A percentile compares a stretch with the other conserved stretches of the same genome.
phyloP scores from a whole-genome alignment of 2,797 vertebrate genomes.

The Gambelia wislizenii region DNA sequence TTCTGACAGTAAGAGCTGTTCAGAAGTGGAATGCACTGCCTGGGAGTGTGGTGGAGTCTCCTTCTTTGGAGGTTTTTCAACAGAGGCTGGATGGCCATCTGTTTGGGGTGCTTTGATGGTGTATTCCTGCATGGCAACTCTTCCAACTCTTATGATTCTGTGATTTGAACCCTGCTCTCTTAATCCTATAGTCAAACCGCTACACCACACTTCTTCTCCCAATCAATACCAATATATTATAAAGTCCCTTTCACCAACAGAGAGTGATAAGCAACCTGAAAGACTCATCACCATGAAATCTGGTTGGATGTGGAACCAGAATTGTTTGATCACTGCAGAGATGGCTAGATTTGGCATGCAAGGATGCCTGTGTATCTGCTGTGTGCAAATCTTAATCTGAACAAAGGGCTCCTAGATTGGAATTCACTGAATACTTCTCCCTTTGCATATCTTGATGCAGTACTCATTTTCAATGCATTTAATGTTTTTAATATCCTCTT shows the following conservation, averaged over 20 bases:
- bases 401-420: not conserved
- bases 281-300: not conserved
- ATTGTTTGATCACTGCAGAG: not conserved
- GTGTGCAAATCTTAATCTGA: not conserved
- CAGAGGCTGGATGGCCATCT: too few relatives aligned
- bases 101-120: too few relatives aligned
- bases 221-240: not conserved
- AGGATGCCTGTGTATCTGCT: not conserved
- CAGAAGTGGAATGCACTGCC: too few relatives aligned
- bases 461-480: not conserved
- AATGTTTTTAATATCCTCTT: not conserved
- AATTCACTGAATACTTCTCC: not conserved
- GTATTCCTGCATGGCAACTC: too few relatives aligned
- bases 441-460: not conserved
- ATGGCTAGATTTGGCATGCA: not conserved
- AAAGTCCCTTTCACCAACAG: not conserved
- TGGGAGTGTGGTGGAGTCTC: too few relatives aligned
- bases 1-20: too few relatives aligned
- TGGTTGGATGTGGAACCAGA: not conserved
- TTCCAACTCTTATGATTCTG: too few relatives aligned
- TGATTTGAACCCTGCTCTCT: too few relatives aligned
- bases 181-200: too few relatives aligned
- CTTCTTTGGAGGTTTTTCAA: too few relatives aligned
- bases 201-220: not conserved
- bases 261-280: not conserved